These are phyloP conservation scores for Idaea straminata DNA, from an alignment of 2,888 invertebrate genomes.

Conservation along the genomic window DNA sequence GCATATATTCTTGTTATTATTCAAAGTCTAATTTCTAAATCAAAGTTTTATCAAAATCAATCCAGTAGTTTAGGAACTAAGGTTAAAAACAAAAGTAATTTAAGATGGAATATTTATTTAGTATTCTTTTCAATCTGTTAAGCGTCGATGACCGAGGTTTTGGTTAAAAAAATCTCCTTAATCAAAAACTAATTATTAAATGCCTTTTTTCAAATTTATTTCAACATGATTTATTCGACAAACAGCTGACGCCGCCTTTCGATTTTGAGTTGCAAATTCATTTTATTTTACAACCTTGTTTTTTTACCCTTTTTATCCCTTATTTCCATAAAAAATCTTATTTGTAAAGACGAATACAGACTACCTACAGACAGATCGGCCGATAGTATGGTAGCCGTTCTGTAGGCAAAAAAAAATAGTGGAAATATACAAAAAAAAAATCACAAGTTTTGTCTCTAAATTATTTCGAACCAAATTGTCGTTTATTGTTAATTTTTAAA, in stretches of 20 bases:
- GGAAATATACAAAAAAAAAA: neutral
- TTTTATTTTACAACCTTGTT: neutral
- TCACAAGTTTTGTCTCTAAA: no score
- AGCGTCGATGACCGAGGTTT: no score
- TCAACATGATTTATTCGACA: neutral
- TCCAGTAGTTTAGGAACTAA: no score
- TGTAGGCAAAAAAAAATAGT: neutral
- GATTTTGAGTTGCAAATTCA: constrained; percentile 1
- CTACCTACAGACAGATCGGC: neutral
- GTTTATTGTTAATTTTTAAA: no score
- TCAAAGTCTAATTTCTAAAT: no score
- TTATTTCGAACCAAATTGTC: no score
- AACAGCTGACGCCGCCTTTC: neutral
- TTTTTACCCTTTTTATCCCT: neutral
- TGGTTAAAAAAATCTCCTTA: neutral
- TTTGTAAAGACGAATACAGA: neutral
- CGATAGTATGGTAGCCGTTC: neutral
- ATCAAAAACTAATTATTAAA: neutral
- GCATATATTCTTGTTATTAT: no score
- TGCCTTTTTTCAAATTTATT: neutral
- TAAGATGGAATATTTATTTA: no score
- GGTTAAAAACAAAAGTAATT: no score
- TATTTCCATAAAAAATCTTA: neutral
- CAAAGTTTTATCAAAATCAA: no score
- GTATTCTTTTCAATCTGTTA: no score